Conservation (phyloP, 2,888 invertebrate genomes). For the Bombylius discolor region DNA sequence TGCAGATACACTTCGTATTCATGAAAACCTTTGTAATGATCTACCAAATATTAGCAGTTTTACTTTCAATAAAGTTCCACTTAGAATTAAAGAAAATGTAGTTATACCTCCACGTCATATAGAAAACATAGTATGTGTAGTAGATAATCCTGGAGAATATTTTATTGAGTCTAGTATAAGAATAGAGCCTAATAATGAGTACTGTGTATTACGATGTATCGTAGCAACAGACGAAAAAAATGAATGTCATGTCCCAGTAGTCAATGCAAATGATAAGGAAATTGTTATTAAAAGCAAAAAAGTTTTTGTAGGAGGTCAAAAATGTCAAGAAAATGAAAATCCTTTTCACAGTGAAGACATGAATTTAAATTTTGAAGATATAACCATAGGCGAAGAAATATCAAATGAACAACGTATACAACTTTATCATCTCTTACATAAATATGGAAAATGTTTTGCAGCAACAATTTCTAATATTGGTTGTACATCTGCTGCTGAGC, state of each 20-base stretch:
- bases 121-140: not conserved
- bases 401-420: not conserved
- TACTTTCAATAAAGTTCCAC: not conserved
- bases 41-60: not conserved
- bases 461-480: not conserved
- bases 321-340: not conserved
- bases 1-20: not conserved
- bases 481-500: not conserved
- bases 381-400: not conserved
- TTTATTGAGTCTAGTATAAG: too few species aligned
- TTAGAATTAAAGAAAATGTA: not conserved
- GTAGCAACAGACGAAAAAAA: too few species aligned
- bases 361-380: not conserved
- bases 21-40: not conserved
- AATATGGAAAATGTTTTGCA: constrained; percentile 1
- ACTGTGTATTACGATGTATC: too few species aligned
- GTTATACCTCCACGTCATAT: not conserved
- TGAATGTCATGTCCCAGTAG: too few species aligned
- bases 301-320: not conserved
- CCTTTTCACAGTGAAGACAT: not conserved
- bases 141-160: not conserved
- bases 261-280: too few species aligned
- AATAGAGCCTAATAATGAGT: too few species aligned
- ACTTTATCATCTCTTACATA: not conserved
- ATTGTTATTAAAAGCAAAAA: not conserved